These are phyloP conservation scores for Protodeltote pygarga DNA, from an alignment of 2,888 invertebrate genomes.

Conservation along the genomic window DNA sequence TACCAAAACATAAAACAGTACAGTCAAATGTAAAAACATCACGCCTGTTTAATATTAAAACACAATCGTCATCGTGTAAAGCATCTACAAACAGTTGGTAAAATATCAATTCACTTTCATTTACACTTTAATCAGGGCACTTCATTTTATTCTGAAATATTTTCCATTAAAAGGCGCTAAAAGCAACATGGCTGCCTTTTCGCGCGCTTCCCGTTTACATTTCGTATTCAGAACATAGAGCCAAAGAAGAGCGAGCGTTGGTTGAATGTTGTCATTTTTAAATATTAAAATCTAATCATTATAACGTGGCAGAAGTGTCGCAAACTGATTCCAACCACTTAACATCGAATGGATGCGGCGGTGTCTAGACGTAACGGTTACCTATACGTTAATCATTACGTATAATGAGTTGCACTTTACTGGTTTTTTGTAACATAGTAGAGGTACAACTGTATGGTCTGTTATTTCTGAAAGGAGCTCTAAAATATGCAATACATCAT, in stretches of 20 bases:
- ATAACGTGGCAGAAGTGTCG: slow-evolving; percentile 67
- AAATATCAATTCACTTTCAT: slow-evolving; percentile 77
- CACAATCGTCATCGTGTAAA: slow-evolving; percentile 54
- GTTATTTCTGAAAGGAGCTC: slow-evolving; percentile 4
- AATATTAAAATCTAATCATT: slow-evolving; percentile 82
- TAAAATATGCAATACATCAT: not conserved
- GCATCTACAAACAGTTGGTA: slow-evolving; percentile 64
- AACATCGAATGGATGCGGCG: slow-evolving; percentile 34
- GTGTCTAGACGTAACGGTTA: slow-evolving; percentile 7
- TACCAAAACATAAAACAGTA: slow-evolving; percentile 20
- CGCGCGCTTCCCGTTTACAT: slow-evolving; percentile 70
- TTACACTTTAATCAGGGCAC: slow-evolving; percentile 76
- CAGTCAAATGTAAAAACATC: slow-evolving; percentile 42
- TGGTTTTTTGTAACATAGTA: not conserved
- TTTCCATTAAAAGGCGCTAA: slow-evolving; percentile 78
- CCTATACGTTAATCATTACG: slow-evolving; percentile 11
- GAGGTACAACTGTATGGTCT: not conserved
- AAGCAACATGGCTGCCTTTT: slow-evolving; percentile 80
- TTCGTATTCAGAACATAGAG: slow-evolving; percentile 79
- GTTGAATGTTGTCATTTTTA: slow-evolving; percentile 79
- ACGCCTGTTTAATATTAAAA: slow-evolving; percentile 55
- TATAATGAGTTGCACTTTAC: slow-evolving; percentile 7
- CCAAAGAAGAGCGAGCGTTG: slow-evolving; percentile 69
- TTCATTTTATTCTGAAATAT: slow-evolving; percentile 69
- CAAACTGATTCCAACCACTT: slow-evolving; percentile 66